Percentiles rank a stretch among this genome's conserved stretches.
Evolutionary conservation across 2,113 vertebrate species (phyloP).

Genomic region (Chloebia gouldiae): DNA sequence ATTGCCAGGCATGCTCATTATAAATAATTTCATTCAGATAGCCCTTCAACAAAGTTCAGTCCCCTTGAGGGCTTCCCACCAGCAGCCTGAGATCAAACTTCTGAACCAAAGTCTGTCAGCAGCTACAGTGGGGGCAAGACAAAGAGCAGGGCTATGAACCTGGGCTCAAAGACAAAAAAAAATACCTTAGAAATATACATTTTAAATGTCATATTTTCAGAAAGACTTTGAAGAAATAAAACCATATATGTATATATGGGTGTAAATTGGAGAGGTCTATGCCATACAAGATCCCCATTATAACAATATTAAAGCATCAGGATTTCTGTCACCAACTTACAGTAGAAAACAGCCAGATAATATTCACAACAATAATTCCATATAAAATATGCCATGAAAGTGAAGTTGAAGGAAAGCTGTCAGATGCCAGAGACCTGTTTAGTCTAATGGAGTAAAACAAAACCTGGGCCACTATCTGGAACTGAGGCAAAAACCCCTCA

Average conservation of each 20-base stretch:
- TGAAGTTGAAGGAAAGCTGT: neutral
- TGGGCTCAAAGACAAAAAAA: neutral
- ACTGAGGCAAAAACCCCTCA: neutral
- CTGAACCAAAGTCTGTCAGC: neutral
- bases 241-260: accelerated
- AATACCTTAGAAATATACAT: neutral
- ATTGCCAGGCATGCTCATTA: slow-evolving; percentile 3
- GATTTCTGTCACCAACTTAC: neutral
- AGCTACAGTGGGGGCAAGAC: neutral
- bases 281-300: neutral
- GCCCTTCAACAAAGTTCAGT: neutral
- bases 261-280: neutral
- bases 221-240: neutral
- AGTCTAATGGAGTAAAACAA: neutral
- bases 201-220: neutral
- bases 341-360: neutral
- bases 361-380: neutral
- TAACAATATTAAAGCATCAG: neutral
- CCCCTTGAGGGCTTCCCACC: neutral
- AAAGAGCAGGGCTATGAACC: neutral
- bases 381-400: neutral
- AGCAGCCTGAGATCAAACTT: neutral
- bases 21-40: slow-evolving; percentile 30
- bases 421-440: neutral
- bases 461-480: neutral